Conservation (phyloP, 2,888 invertebrate species). For the Lutraria lutraria region DNA sequence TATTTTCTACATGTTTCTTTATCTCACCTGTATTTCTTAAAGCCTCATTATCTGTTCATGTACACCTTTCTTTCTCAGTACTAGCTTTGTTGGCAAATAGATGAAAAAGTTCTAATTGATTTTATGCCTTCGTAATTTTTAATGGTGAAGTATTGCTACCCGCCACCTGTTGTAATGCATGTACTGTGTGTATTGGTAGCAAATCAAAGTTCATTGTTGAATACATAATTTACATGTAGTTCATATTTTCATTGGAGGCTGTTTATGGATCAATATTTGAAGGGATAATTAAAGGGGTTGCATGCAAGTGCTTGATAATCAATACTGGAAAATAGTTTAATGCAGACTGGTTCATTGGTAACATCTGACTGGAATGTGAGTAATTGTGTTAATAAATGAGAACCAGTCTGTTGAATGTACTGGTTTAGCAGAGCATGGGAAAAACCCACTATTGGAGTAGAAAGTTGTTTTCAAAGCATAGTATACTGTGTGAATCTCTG, state of each 20-base stretch:
- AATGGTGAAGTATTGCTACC: neutral
- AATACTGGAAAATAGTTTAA: neutral
- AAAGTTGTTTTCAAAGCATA: neutral
- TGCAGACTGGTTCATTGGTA: neutral
- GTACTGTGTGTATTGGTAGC: neutral
- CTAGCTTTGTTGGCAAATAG: neutral
- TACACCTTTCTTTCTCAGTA: neutral
- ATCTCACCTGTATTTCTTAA: neutral
- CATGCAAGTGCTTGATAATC: neutral
- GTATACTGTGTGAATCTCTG: neutral
- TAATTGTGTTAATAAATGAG: slow-evolving; percentile 3
- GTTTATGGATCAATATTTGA: neutral
- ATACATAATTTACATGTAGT: neutral
- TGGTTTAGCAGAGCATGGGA: neutral
- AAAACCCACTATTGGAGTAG: slow-evolving; percentile 8
- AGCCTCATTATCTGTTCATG: neutral
- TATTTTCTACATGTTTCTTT: neutral
- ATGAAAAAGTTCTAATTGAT: neutral
- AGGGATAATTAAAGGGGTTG: slow-evolving; percentile 13
- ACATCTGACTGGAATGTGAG: neutral
- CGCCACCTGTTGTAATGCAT: neutral
- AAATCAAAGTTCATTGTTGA: slow-evolving; percentile 2
- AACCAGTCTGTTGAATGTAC: neutral
- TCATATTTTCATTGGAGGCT: neutral
- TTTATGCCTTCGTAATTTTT: slow-evolving; percentile 16